These are phyloP conservation scores for Hylyphantes graminicola DNA, from an alignment of 1,140 invertebrate species.

Conservation along the genomic window DNA sequence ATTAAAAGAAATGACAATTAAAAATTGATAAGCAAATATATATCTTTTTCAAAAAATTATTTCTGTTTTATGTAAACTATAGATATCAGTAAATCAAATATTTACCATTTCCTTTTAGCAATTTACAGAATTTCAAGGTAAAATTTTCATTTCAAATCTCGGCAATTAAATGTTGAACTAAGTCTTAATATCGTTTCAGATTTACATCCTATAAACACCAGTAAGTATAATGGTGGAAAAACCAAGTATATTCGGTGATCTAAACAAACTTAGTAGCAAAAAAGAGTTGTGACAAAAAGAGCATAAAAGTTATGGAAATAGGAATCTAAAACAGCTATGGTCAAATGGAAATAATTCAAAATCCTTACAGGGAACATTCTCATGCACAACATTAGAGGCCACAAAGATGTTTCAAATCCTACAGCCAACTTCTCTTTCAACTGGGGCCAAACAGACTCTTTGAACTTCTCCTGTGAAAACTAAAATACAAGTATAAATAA, in stretches of 20 bases:
- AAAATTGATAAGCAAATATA: not conserved
- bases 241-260: no score
- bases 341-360: no score
- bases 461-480: conserved; percentile 71
- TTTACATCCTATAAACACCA: no score
- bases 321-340: no score
- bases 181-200: not conserved
- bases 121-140: no score
- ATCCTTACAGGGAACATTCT: conserved; percentile 68
- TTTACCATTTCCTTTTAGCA: no score
- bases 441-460: conserved; percentile 72
- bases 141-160: no score
- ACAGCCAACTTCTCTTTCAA: conserved; percentile 71
- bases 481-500: conserved; percentile 63
- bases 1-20: not conserved
- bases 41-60: not conserved
- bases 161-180: not conserved
- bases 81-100: no score
- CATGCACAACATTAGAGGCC: conserved; percentile 69
- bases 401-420: conserved; percentile 57
- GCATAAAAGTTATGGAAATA: no score
- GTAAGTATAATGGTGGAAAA: no score
- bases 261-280: not conserved
- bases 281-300: not conserved
- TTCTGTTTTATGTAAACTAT: no score